Conservation (phyloP, 1,140 invertebrate species). For the Zaprionus inermis region DNA sequence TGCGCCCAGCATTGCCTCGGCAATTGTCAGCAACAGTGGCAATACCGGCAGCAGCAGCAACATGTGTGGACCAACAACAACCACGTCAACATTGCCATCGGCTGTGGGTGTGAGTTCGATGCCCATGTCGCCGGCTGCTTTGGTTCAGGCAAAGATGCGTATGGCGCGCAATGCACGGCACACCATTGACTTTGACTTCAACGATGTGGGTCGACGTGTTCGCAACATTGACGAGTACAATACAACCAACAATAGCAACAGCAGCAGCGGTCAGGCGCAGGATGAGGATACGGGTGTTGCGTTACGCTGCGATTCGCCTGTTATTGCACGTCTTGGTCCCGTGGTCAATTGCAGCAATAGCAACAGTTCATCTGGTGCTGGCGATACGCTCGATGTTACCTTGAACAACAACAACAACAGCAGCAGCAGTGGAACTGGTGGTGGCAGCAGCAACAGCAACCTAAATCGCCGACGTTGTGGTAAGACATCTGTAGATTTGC, state of each 20-base stretch:
- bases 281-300: conserved; percentile 36
- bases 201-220: conserved; percentile 77
- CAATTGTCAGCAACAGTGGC: conserved; percentile 12
- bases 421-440: conserved; percentile 16
- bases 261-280: conserved; percentile 84
- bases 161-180: conserved; percentile 78
- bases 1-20: conserved; percentile 60
- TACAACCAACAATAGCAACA: conserved; percentile 83
- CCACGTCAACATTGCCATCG: conserved; percentile 36
- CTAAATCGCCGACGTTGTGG: conserved; percentile 75
- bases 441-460: conserved; percentile 11
- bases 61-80: conserved; percentile 9
- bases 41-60: conserved; percentile 3
- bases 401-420: conserved; percentile 37
- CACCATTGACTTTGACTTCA: conserved; percentile 75
- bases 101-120: conserved; percentile 44
- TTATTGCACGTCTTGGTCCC: conserved; percentile 68
- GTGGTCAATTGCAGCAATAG: conserved; percentile 52
- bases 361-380: conserved; percentile 13
- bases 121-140: conserved; percentile 70
- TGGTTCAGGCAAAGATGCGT: conserved; percentile 81
- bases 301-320: conserved; percentile 81
- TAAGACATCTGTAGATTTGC: conserved; percentile 85
- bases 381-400: conserved; percentile 53
- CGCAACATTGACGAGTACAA: conserved; percentile 87